Evolutionary conservation across 2,888 invertebrate species (phyloP).

Genomic region (Lucinisca nassula): DNA sequence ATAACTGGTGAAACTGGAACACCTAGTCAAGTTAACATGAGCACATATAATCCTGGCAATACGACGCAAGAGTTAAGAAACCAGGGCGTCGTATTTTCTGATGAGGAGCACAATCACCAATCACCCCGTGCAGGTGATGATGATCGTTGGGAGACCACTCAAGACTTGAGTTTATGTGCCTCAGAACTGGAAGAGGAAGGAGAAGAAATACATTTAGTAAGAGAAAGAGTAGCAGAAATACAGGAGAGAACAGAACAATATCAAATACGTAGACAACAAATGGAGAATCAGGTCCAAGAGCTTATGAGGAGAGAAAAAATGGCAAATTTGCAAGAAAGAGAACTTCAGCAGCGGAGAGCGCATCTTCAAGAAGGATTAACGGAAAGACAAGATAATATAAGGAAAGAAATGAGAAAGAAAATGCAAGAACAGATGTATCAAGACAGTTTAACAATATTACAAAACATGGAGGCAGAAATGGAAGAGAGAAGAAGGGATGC

Average conservation of each 20-base stretch:
- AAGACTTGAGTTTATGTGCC: no score
- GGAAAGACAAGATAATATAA: not conserved
- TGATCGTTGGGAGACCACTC: no score
- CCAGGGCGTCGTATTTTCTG: no score
- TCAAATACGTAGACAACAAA: not conserved
- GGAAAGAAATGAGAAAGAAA: not conserved
- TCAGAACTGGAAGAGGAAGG: no score
- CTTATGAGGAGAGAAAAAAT: not conserved
- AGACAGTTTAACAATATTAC: not conserved
- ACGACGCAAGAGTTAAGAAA: no score
- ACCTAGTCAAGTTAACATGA: no score
- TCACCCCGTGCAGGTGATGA: no score
- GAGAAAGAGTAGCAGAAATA: not conserved
- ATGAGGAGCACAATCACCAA: no score
- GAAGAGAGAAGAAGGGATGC: not conserved
- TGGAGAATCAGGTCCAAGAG: not conserved
- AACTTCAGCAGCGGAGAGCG: not conserved
- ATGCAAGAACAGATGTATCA: not conserved
- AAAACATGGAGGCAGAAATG: not conserved
- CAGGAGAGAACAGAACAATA: not conserved
- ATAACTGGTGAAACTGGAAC: no score
- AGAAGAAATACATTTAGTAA: not conserved
- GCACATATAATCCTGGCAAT: no score
- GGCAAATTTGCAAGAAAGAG: not conserved
- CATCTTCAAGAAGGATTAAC: not conserved